Base-by-base conservation (phyloP, 1,140 invertebrate genomes). In the Sycobia sp. region DNA sequence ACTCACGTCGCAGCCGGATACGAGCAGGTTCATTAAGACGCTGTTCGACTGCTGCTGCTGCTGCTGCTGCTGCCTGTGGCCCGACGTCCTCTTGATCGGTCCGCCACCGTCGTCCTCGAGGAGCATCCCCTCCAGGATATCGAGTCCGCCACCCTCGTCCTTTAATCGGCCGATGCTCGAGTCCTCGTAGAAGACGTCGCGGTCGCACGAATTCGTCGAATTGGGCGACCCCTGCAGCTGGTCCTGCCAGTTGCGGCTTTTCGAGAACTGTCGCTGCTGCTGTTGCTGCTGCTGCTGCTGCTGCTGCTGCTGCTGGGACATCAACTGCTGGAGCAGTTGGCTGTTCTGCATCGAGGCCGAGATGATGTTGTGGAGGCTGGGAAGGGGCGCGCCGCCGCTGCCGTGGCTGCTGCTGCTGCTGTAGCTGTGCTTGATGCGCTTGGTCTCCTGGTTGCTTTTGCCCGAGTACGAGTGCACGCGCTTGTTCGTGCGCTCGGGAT, bases 1-100 rank as follows among this genome's bases (percentile, higher is more conserved):
- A 85, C 89, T 90, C 78, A 94, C 90, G 81, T 95, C 93, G 84
- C 92, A 92, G 73, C 93, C 93, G 84, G 91, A 94, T 77, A 94
- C 91, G 79, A 95, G 85, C 60, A 95, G 85, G 83, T 95, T 95
- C 89, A 94, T 93, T 65, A 95, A 85, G 71, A 95, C 93, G 79
- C 90, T 91, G 69, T 87, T 88, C 20, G 86, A 87, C 38, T 82
- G 85, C 63, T 73, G 81, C 68, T 59, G 59, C 38, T 58, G 55
- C 18, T 36, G 38, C 38, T 53, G 65, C 49, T 47, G 65, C 54
- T 47, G 47, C 58, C 39, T 43, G 16, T 54, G 63, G 2, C 13
- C 64, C 49, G 25, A 23, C 8, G 23, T 27, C 29, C 55, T 44
- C 14, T 25, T 1, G 18, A 22, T n/a, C 29, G 5, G 43, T 18